These are phyloP conservation scores for Gryllus longicercus DNA, from an alignment of 2,888 invertebrate genomes.

Conservation along the genomic window DNA sequence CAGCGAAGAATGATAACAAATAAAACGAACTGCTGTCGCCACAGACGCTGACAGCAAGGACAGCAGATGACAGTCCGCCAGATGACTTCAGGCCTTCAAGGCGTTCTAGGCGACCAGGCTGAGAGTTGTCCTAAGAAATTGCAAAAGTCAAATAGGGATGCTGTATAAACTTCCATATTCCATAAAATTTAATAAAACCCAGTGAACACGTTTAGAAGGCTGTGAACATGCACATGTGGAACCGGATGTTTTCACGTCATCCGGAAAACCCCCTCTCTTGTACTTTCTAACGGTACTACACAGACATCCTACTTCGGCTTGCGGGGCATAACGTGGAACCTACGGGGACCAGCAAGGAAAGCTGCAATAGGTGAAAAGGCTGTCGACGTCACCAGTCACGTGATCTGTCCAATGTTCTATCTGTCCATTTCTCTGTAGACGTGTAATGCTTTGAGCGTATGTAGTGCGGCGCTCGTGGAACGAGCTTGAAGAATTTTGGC, in stretches of 20 bases:
- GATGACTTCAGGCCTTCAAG: not conserved
- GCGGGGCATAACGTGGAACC: not conserved
- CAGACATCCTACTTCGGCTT: not conserved
- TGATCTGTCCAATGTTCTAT: constrained; percentile 46
- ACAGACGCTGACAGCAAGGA: too few species aligned
- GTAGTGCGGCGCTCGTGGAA: constrained; percentile 21
- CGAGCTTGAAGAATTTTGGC: not conserved
- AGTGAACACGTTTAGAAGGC: not conserved
- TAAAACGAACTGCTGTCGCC: too few species aligned
- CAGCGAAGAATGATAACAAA: not conserved
- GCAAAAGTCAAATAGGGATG: too few species aligned
- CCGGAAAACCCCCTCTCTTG: not conserved
- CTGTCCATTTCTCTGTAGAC: constrained; percentile 45
- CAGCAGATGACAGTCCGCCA: not conserved
- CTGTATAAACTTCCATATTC: not conserved
- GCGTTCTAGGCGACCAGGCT: too few species aligned
- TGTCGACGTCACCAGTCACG: constrained; percentile 70
- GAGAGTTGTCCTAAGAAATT: too few species aligned
- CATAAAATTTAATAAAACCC: not conserved
- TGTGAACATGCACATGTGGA: not conserved
- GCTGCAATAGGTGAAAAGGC: constrained; percentile 29
- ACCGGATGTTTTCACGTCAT: constrained; percentile 17
- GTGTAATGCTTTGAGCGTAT: constrained; percentile 40
- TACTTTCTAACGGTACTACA: not conserved
- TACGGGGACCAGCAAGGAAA: not conserved